phyloP scores from a whole-genome alignment of 1,140 invertebrate genomes.

The Zaprionus ornatus region DNA sequence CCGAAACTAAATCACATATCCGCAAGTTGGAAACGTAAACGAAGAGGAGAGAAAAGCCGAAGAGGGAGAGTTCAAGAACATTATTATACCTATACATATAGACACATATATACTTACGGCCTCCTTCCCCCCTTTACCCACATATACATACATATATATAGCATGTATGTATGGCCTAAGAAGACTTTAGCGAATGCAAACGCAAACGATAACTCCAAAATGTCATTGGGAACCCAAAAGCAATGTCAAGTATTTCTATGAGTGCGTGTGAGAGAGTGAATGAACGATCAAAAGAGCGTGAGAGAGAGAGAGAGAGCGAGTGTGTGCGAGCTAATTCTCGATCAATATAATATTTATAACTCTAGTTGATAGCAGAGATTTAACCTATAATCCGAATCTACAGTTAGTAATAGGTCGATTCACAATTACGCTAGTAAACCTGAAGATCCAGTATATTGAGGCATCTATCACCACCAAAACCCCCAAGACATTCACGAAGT shows the following conservation, averaged over 20 bases:
- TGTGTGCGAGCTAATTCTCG: not conserved
- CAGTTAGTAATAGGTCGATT: conserved; percentile 31
- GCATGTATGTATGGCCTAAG: not conserved
- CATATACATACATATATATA: not conserved
- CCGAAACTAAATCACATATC: conserved; percentile 5
- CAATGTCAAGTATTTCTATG: conserved; percentile 30
- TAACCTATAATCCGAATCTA: conserved; percentile 10
- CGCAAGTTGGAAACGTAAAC: conserved; percentile 11
- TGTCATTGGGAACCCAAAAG: conserved; percentile 18
- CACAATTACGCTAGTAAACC: not conserved
- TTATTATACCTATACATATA: not conserved
- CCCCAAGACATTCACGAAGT: not conserved
- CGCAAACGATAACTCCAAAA: conserved; percentile 19
- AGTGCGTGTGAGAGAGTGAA: not conserved
- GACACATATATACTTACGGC: not conserved
- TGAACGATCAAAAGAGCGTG: not conserved
- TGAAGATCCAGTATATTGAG: conserved; percentile 6
- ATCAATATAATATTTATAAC: not conserved
- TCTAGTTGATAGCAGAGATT: not conserved
- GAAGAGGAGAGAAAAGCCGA: not conserved
- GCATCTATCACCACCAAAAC: not conserved
- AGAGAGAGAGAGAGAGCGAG: not conserved
- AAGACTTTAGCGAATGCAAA: not conserved
- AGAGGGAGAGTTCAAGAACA: not conserved
- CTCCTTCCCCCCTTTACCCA: not conserved